Conservation (phyloP, 2,888 invertebrate species). For the Tinea trinotella region DNA sequence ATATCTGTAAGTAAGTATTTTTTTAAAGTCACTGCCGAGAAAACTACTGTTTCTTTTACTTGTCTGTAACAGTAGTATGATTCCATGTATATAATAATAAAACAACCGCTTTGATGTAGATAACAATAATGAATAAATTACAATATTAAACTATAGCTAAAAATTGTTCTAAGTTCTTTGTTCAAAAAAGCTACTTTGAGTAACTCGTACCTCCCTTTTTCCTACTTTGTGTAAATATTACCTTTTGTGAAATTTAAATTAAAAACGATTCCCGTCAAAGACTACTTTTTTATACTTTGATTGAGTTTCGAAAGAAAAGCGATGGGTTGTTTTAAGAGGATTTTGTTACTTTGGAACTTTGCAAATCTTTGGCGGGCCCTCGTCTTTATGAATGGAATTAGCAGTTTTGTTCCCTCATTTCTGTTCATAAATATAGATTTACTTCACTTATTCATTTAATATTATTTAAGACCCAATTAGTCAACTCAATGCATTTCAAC, state of each 20-base stretch:
- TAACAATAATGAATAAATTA: no score
- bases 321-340: slow-evolving; percentile 11
- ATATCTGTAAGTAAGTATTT: no score
- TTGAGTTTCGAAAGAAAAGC: slow-evolving; percentile 7
- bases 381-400: slow-evolving; percentile 6
- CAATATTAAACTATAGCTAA: no score
- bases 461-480: not conserved
- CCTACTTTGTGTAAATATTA: slow-evolving; percentile 8
- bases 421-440: not conserved
- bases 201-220: not conserved
- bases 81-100: no score
- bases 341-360: slow-evolving; percentile 10
- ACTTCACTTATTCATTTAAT: not conserved
- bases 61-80: no score
- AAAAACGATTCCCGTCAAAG: not conserved
- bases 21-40: no score
- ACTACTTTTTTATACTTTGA: slow-evolving; percentile 11
- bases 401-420: not conserved
- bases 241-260: slow-evolving; percentile 9
- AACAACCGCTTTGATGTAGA: no score
- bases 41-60: no score
- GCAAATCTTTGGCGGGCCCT: slow-evolving; percentile 6
- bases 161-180: no score
- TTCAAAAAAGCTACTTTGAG: not conserved
- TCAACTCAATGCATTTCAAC: no score